Percentiles rank a stretch among this genome's conserved stretches.
phyloP scores from a whole-genome alignment of 2,797 vertebrate genomes.

The Microctenopoma steveboyesi region DNA sequence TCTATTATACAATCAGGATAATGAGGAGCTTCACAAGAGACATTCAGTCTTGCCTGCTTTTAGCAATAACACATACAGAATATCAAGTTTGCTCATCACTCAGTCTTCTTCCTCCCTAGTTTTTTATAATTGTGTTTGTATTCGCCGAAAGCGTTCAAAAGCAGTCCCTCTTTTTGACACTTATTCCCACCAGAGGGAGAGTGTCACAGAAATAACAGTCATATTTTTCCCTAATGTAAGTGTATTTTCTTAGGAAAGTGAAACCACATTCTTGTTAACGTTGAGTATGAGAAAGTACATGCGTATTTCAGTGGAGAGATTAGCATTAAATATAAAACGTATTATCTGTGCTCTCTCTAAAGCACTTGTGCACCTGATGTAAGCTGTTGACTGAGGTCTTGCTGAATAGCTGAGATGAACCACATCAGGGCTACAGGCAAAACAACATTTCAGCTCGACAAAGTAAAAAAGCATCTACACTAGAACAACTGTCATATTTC shows the following conservation, averaged over 20 bases:
- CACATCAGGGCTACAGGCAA: conserved; percentile 16
- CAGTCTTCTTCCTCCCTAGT: conserved; percentile 1
- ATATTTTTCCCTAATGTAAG: conserved; percentile 10
- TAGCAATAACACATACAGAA: conserved; percentile 41
- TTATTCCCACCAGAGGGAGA: conserved; percentile 49
- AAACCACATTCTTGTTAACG: background rate
- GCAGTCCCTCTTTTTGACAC: conserved; percentile 38
- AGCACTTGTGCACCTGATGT: conserved; percentile 33
- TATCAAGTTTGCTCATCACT: conserved; percentile 55
- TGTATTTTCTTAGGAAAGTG: background rate
- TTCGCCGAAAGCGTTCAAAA: conserved; percentile 43
- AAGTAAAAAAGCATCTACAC: conserved; percentile 2
- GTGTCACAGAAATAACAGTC: conserved; percentile 30
- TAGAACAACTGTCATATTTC: conserved; percentile 10
- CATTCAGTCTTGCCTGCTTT: conserved; percentile 45
- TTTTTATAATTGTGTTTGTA: conserved; percentile 48
- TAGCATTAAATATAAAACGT: conserved; percentile 18
- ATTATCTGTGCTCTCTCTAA: conserved; percentile 35
- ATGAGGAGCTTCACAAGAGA: conserved; percentile 62
- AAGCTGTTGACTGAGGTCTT: conserved; percentile 9
- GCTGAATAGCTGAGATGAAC: conserved; percentile 35
- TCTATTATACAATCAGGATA: conserved; percentile 75
- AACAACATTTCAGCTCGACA: conserved; percentile 7
- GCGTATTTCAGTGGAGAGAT: conserved; percentile 10
- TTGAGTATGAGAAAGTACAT: conserved; percentile 8